A percentile compares a stretch with the other conserved stretches of the same genome.
These are phyloP conservation scores for Lota lota DNA, from an alignment of 2,113 vertebrate genomes.

Conservation along the genomic window DNA sequence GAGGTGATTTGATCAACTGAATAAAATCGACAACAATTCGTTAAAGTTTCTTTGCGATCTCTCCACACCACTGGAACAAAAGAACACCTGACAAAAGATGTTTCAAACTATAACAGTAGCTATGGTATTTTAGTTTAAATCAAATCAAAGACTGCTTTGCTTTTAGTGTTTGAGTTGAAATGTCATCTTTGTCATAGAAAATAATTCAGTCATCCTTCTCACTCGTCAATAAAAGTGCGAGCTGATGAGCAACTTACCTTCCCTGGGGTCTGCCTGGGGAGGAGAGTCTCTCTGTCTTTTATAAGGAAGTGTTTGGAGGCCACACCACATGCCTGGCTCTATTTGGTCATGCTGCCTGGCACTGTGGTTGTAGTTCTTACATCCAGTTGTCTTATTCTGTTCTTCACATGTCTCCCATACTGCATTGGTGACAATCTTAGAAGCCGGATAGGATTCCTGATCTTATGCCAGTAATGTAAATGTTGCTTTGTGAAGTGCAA, in stretches of 20 bases:
- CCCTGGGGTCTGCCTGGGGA: constrained; percentile 47
- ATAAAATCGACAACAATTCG: too few relatives aligned
- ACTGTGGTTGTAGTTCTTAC: constrained; percentile 29
- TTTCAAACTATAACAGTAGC: too few relatives aligned
- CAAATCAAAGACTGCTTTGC: too few relatives aligned
- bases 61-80: too few relatives aligned
- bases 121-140: too few relatives aligned
- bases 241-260: constrained; percentile 55
- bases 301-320: constrained; percentile 56
- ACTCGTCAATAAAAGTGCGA: neutral
- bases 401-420: constrained; percentile 24
- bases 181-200: too few relatives aligned
- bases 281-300: constrained; percentile 47
- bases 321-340: constrained; percentile 43
- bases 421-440: neutral
- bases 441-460: neutral
- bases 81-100: too few relatives aligned
- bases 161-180: too few relatives aligned
- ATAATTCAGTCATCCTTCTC: neutral
- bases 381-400: constrained; percentile 35
- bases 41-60: too few relatives aligned
- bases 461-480: too few relatives aligned
- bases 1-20: too few relatives aligned
- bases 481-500: too few relatives aligned
- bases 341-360: constrained; percentile 69